Evolutionary conservation across 1,140 invertebrate genomes (phyloP).

Genomic region (Zaprionus camerounensis): DNA sequence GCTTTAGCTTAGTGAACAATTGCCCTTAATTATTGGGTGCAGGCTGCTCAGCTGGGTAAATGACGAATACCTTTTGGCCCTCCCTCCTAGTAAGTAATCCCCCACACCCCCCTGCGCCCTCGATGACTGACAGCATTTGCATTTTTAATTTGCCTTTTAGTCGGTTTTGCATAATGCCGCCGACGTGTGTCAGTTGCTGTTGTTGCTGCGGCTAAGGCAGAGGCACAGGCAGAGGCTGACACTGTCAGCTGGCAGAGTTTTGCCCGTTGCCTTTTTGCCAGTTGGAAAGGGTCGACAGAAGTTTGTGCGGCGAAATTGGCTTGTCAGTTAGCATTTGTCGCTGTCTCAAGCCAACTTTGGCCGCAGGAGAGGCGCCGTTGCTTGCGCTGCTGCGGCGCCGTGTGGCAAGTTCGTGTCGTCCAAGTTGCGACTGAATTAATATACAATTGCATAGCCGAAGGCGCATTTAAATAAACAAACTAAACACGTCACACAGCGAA

Average conservation of each 20-base stretch:
- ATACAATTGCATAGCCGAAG: constrained; percentile 81
- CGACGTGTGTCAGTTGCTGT: constrained; percentile 71
- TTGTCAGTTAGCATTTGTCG: constrained; percentile 82
- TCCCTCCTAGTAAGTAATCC: not conserved
- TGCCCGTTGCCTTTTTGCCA: constrained; percentile 15
- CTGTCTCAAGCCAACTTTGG: constrained; percentile 53
- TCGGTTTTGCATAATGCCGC: constrained; percentile 77
- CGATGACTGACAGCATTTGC: constrained; percentile 65
- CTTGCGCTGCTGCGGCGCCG: not conserved
- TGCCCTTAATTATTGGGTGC: constrained; percentile 35
- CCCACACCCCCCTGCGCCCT: not conserved
- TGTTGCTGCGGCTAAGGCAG: constrained; percentile 42
- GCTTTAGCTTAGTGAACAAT: constrained; percentile 33
- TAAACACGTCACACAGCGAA: constrained; percentile 49
- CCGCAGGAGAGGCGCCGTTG: constrained; percentile 18
- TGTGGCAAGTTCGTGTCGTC: constrained; percentile 28
- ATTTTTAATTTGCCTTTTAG: constrained; percentile 79
- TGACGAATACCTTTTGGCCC: constrained; percentile 31
- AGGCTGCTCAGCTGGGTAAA: constrained; percentile 23
- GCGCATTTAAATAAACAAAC: constrained; percentile 80
- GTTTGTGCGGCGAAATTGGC: constrained; percentile 63
- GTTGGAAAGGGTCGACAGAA: constrained; percentile 46
- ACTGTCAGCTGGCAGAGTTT: constrained; percentile 21
- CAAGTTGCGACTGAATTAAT: constrained; percentile 73
- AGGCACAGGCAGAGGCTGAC: constrained; percentile 56